Evolutionary conservation across 2,113 vertebrate species (phyloP).

Genomic region (Menura novaehollandiae): DNA sequence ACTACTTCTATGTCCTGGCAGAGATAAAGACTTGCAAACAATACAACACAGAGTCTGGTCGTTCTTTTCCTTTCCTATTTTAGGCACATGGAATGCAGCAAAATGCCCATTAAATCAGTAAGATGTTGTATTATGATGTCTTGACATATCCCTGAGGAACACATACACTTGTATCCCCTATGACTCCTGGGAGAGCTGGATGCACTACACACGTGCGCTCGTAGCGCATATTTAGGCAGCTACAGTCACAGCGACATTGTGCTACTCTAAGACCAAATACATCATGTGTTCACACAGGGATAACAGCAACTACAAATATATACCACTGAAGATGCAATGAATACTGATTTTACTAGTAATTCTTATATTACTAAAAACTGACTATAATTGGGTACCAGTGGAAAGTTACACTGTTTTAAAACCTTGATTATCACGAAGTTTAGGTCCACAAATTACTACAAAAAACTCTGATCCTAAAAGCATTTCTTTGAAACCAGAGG

Average conservation of each 20-base stretch:
- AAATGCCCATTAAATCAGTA: not conserved
- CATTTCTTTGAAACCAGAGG: not conserved
- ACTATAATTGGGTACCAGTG: not conserved
- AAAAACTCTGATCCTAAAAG: not conserved
- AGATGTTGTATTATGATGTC: not conserved
- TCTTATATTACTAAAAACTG: not conserved
- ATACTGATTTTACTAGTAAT: not conserved
- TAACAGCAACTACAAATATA: not conserved
- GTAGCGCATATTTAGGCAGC: rapidly evolving
- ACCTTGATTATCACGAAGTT: not conserved
- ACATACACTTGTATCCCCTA: not conserved
- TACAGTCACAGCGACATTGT: not conserved
- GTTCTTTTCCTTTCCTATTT: not conserved
- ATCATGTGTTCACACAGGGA: not conserved
- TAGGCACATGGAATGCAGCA: not conserved
- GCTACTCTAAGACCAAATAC: not conserved
- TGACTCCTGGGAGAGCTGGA: not conserved
- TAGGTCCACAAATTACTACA: not conserved
- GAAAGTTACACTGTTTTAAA: not conserved
- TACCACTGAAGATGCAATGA: not conserved
- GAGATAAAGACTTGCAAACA: not conserved
- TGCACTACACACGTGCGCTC: not conserved
- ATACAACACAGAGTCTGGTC: not conserved
- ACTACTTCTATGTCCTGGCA: not conserved
- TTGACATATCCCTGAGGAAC: not conserved